Conservation (phyloP, 2,888 invertebrate genomes). For the Scaptomyza caliginosa region DNA sequence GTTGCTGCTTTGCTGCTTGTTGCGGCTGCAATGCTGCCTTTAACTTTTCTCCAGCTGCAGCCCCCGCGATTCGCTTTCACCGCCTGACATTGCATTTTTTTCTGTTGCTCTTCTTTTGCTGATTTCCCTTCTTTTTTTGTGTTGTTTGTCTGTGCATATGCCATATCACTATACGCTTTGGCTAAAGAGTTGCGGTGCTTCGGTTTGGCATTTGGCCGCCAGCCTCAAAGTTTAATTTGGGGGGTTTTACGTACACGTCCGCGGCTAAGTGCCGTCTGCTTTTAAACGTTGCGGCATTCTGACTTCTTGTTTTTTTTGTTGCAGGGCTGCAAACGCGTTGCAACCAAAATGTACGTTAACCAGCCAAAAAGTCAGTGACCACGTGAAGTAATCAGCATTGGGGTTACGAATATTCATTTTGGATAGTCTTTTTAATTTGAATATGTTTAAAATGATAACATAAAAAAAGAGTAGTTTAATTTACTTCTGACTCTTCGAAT, state of each 20-base stretch:
- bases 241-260: constrained; percentile 53
- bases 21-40: constrained; percentile 60
- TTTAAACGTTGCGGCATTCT: constrained; percentile 36
- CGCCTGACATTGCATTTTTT: constrained; percentile 7
- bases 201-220: constrained; percentile 45
- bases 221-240: constrained; percentile 65
- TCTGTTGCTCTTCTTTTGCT: constrained; percentile 5
- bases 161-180: constrained; percentile 26
- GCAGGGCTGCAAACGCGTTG: constrained; percentile 1
- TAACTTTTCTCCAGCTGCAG: constrained; percentile 51
- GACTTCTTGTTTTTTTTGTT: neutral
- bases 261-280: constrained; percentile 37
- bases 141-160: constrained; percentile 4
- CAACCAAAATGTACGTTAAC: neutral
- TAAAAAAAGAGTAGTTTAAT: too few species aligned
- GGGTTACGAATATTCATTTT: too few species aligned
- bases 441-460: too few species aligned
- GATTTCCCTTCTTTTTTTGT: constrained; percentile 13
- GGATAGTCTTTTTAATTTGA: too few species aligned
- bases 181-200: constrained; percentile 20
- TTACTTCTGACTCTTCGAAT: neutral
- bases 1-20: constrained; percentile 39
- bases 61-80: constrained; percentile 10
- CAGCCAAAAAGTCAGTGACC: neutral
- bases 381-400: constrained; percentile 3